A percentile compares a stretch with the other conserved stretches of the same genome.
Evolutionary conservation across 2,797 vertebrate species (phyloP).

Genomic region (Cetoscarus ocellatus): DNA sequence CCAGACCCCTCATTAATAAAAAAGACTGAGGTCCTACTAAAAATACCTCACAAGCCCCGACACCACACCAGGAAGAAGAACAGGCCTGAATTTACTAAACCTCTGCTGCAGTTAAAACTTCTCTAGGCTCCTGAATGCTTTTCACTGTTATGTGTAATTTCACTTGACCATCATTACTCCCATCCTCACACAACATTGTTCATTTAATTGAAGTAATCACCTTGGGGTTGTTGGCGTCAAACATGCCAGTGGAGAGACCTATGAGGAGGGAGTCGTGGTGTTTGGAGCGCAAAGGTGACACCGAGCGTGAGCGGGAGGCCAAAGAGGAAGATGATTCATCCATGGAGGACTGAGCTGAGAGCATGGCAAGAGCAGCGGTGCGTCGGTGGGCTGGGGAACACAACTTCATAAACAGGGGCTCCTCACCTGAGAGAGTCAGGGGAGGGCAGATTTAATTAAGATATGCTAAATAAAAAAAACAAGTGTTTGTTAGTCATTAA

Average conservation of each 20-base stretch:
- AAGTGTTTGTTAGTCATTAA: neutral
- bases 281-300: constrained; percentile 90
- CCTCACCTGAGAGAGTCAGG: constrained; percentile 59
- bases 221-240: constrained; percentile 97
- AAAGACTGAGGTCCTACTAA: constrained; percentile 51
- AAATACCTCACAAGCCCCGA: constrained; percentile 52
- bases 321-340: constrained; percentile 89
- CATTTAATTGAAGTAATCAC: constrained; percentile 75
- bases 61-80: constrained; percentile 20
- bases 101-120: constrained; percentile 1
- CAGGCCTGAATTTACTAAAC: constrained; percentile 17
- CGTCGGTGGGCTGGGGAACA: constrained; percentile 83
- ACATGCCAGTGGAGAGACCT: constrained; percentile 95
- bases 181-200: neutral
- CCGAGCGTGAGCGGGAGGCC: constrained; percentile 88
- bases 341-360: constrained; percentile 90
- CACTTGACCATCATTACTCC: neutral
- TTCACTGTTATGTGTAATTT: constrained; percentile 4
- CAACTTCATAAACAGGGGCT: constrained; percentile 89
- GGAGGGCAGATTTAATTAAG: constrained; percentile 34
- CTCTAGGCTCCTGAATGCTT: constrained; percentile 8
- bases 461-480: constrained; percentile 3
- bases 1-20: constrained; percentile 68
- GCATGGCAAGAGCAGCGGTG: constrained; percentile 79
- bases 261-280: constrained; percentile 90